phyloP scores from a whole-genome alignment of 2,888 invertebrate genomes.

The Xylota segnis region DNA sequence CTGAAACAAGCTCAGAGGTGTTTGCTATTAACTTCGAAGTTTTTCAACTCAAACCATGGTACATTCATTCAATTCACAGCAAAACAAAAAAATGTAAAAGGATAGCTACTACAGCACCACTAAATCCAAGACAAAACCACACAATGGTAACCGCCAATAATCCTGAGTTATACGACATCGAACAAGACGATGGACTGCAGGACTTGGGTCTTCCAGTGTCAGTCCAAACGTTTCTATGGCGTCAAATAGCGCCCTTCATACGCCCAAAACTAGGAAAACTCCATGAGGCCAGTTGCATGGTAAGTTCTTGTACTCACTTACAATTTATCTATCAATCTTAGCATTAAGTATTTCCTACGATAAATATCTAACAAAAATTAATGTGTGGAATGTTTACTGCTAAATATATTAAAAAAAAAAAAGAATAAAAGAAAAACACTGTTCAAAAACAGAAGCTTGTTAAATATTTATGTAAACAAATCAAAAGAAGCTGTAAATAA shows the following conservation, averaged over 20 bases:
- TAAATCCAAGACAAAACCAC: constrained; percentile 4
- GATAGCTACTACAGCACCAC: neutral
- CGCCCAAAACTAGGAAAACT: constrained; percentile 97
- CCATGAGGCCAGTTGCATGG: constrained; percentile 98
- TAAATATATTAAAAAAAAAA: constrained; percentile 59
- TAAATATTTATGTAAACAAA: constrained; percentile 34
- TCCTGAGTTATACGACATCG: constrained; percentile 82
- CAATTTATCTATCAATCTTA: constrained; percentile 21
- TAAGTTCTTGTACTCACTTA: constrained; percentile 85
- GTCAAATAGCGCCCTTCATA: constrained; percentile 98
- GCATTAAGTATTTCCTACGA: constrained; percentile 27
- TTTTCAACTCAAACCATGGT: neutral
- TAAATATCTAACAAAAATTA: constrained; percentile 38
- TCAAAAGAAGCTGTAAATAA: constrained; percentile 78
- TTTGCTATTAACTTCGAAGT: neutral
- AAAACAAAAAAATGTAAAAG: constrained; percentile 45
- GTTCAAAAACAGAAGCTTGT: constrained; percentile 53
- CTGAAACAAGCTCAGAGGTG: too few relatives aligned
- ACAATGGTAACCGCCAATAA: constrained; percentile 80
- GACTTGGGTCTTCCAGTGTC: constrained; percentile 96
- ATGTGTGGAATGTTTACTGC: constrained; percentile 66
- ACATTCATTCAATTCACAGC: constrained; percentile 30
- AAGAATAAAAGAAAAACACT: constrained; percentile 32
- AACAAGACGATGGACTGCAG: constrained; percentile 87
- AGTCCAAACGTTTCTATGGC: constrained; percentile 98